Conservation (phyloP, 2,888 invertebrate species). For the Lycophotia porphyrea region DNA sequence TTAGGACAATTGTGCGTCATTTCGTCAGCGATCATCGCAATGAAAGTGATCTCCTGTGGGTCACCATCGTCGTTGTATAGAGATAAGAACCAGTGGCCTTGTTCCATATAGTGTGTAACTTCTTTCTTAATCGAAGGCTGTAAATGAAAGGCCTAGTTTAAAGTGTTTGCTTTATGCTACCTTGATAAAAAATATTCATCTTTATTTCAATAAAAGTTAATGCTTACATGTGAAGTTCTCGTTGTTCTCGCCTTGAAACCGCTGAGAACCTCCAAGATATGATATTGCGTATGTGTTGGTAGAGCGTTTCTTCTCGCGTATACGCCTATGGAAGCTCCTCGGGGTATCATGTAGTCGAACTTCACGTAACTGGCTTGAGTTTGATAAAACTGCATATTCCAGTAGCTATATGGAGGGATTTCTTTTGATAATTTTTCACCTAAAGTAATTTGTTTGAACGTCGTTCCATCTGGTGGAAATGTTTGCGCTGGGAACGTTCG, state of each 20-base stretch:
- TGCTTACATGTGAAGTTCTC: conserved; percentile 96
- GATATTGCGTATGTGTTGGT: conserved; percentile 99
- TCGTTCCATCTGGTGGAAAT: conserved; percentile 97
- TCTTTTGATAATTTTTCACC: conserved; percentile 96
- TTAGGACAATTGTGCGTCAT: conserved; percentile 99
- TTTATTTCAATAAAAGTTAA: conserved; percentile 7
- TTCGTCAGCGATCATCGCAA: conserved; percentile 96
- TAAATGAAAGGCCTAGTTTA: conserved; percentile 58
- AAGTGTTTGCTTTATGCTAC: conserved; percentile 47
- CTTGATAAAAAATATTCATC: neutral
- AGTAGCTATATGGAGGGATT: conserved; percentile 98
- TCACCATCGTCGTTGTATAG: conserved; percentile 98
- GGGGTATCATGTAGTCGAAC: conserved; percentile 97
- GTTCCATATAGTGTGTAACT: conserved; percentile 98
- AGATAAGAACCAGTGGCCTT: conserved; percentile 98
- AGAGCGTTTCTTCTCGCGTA: conserved; percentile 98
- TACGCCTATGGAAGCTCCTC: conserved; percentile 98
- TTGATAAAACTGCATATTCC: conserved; percentile 99
- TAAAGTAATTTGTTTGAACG: conserved; percentile 96
- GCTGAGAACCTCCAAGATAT: conserved; percentile 97
- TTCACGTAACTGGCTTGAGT: conserved; percentile 98
- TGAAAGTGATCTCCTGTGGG: conserved; percentile 96
- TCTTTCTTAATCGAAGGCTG: conserved; percentile 97
- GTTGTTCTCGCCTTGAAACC: conserved; percentile 96
- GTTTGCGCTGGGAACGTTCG: conserved; percentile 97